A percentile compares a stretch with the other conserved stretches of the same genome.
phyloP scores from a whole-genome alignment of 2,797 vertebrate genomes.

The Sebastiscus tertius region DNA sequence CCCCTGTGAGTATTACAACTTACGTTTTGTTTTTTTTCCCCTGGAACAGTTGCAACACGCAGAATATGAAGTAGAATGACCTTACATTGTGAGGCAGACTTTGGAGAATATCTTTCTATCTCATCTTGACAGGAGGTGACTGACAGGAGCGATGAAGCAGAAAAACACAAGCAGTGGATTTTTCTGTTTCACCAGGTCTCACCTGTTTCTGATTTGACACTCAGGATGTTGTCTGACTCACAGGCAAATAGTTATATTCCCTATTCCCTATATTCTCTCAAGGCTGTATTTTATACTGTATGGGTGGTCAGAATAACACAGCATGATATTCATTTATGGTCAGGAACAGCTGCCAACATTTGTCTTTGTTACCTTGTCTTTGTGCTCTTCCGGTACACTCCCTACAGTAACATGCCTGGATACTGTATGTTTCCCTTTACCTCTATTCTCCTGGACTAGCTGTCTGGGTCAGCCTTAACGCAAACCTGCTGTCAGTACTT shows the following conservation, averaged over 20 bases:
- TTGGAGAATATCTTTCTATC: background rate
- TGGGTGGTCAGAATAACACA: background rate
- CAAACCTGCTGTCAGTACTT: background rate
- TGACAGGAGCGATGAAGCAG: constrained; percentile 7
- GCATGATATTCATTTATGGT: background rate
- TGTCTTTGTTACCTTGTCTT: constrained; percentile 27
- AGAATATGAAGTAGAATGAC: background rate
- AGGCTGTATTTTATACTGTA: background rate
- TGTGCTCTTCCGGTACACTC: background rate
- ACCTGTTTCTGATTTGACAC: constrained; percentile 4
- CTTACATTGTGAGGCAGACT: background rate
- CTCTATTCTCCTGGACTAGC: background rate
- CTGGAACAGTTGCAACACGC: background rate
- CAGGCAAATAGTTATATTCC: background rate
- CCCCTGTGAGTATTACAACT: background rate
- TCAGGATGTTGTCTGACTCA: background rate
- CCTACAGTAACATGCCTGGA: background rate
- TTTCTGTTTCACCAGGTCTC: background rate
- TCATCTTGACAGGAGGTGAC: background rate
- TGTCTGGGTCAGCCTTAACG: constrained; percentile 5
- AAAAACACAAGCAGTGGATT: constrained; percentile 5
- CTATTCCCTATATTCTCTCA: background rate
- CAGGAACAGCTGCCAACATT: constrained; percentile 20
- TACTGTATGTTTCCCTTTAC: constrained; percentile 14
- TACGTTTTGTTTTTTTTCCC: background rate